A percentile compares a stretch with the other conserved stretches of the same genome.
Evolutionary conservation across 2,888 invertebrate species (phyloP).

Genomic region (Hemaris fuciformis): DNA sequence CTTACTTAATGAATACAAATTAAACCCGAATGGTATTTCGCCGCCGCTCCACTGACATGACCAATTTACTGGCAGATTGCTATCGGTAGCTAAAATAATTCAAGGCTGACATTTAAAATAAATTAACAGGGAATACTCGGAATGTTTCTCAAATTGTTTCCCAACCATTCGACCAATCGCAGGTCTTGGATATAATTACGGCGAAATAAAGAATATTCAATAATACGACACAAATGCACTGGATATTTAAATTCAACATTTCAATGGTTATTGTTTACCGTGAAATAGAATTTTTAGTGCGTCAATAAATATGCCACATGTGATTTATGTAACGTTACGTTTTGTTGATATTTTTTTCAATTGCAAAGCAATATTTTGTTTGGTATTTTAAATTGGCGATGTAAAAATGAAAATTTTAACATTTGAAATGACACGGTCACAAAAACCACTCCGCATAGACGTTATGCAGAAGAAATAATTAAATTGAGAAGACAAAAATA

Average conservation of each 20-base stretch:
- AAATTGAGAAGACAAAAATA: no score
- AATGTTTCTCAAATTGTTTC: slow-evolving; percentile 28
- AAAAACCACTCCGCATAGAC: no score
- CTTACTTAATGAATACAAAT: slow-evolving; percentile 60
- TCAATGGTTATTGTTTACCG: slow-evolving; percentile 21
- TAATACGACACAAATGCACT: slow-evolving; percentile 51
- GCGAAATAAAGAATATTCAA: slow-evolving; percentile 46
- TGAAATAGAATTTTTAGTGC: not conserved
- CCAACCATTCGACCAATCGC: slow-evolving; percentile 36
- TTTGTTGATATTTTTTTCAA: not conserved
- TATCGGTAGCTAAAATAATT: slow-evolving; percentile 34
- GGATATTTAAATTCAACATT: slow-evolving; percentile 21
- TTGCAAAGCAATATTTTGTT: not conserved
- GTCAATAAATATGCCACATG: not conserved
- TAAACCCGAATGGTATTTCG: slow-evolving; percentile 50
- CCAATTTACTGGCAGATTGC: slow-evolving; percentile 43
- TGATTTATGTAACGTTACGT: not conserved
- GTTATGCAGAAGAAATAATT: no score
- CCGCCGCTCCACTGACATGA: slow-evolving; percentile 53
- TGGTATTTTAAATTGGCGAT: no score
- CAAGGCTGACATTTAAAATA: slow-evolving; percentile 18
- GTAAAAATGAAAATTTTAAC: no score
- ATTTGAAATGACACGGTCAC: no score
- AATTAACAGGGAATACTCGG: slow-evolving; percentile 15
- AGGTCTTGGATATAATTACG: slow-evolving; percentile 42